These are phyloP conservation scores for Chiloscyllium punctatum DNA, from an alignment of 2,797 vertebrate species.

Conservation along the genomic window DNA sequence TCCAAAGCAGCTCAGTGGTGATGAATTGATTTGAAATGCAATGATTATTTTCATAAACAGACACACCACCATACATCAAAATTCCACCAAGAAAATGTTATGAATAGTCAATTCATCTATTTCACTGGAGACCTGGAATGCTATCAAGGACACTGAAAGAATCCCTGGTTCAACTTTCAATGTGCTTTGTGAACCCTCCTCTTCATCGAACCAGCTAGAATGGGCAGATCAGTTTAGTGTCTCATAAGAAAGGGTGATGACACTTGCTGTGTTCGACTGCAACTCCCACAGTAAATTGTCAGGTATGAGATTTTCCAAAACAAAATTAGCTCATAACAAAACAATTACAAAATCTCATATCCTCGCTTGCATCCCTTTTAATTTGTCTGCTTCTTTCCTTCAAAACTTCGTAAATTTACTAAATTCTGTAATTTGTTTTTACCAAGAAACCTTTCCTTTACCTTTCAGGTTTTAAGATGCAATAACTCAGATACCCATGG, in stretches of 20 bases:
- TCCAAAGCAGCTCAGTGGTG: not conserved
- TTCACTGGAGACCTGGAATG: not conserved
- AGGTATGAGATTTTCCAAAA: too few relatives aligned
- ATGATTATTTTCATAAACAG: not conserved
- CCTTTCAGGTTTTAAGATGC: too few relatives aligned
- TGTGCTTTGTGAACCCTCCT: not conserved
- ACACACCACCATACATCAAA: not conserved
- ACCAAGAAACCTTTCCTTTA: too few relatives aligned
- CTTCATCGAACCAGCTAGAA: not conserved
- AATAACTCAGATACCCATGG: too few relatives aligned
- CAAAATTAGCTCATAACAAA: too few relatives aligned
- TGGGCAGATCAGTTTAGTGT: not conserved
- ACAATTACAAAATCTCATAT: too few relatives aligned
- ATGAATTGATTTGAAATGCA: not conserved
- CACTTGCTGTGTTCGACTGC: too few relatives aligned
- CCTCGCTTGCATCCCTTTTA: too few relatives aligned
- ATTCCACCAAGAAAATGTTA: not conserved
- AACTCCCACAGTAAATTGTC: too few relatives aligned
- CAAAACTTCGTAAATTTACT: too few relatives aligned
- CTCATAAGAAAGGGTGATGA: not conserved
- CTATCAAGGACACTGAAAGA: not conserved
- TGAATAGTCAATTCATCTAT: not conserved
- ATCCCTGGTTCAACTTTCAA: not conserved
- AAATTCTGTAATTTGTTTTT: too few relatives aligned
- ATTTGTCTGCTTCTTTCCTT: too few relatives aligned